Evolutionary conservation across 2,888 invertebrate species (phyloP).

Genomic region (Platycheirus albimanus): DNA sequence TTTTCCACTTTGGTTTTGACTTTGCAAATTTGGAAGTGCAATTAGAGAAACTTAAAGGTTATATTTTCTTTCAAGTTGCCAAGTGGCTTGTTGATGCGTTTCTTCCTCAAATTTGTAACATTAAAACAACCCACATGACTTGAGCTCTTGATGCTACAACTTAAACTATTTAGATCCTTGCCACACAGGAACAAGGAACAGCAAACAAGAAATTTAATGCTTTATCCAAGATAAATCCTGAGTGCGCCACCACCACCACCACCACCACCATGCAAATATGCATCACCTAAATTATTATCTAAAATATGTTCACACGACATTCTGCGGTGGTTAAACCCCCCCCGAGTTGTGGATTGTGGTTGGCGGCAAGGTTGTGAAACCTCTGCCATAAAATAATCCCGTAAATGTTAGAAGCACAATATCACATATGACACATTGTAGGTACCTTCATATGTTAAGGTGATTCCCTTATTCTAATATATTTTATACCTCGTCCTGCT

Average conservation of each 20-base stretch:
- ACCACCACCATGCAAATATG: conserved; percentile 36
- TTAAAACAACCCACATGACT: conserved; percentile 9
- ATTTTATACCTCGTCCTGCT: background rate
- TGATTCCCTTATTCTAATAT: too few relatives aligned
- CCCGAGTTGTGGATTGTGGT: conserved; percentile 3
- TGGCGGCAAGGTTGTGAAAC: conserved; percentile 43
- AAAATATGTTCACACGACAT: conserved; percentile 66
- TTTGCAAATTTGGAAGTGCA: background rate
- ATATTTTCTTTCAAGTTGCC: conserved; percentile 5
- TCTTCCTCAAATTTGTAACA: too few relatives aligned
- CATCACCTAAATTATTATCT: conserved; percentile 67
- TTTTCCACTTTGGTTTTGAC: background rate
- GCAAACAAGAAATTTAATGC: conserved; percentile 53
- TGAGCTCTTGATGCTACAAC: conserved; percentile 6
- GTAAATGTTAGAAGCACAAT: conserved; percentile 42
- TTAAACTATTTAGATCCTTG: background rate
- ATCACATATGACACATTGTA: background rate
- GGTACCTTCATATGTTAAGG: too few relatives aligned
- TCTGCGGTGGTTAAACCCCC: conserved; percentile 33
- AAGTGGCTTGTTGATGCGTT: background rate
- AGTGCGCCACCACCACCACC: conserved; percentile 9
- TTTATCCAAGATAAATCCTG: conserved; percentile 55
- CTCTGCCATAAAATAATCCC: conserved; percentile 34
- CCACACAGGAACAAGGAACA: background rate
- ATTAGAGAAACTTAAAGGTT: conserved; percentile 14